Percentiles rank a stretch among this genome's conserved stretches.
Evolutionary conservation across 2,113 vertebrate species (phyloP).

Genomic region (Taxidea taxus): DNA sequence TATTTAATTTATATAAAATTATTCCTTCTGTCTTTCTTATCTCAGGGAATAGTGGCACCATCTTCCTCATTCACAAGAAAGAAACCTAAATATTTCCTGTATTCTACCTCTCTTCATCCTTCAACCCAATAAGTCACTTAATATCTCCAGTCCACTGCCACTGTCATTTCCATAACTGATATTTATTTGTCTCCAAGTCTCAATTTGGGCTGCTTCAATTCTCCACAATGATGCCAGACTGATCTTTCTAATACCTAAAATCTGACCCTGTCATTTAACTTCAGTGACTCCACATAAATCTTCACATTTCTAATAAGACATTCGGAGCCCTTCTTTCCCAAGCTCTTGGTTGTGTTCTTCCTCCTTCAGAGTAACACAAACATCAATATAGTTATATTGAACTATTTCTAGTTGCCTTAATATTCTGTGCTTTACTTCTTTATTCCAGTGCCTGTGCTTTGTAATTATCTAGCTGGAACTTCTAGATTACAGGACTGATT

Average conservation of each 20-base stretch:
- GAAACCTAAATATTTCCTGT: background rate
- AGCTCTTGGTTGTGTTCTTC: background rate
- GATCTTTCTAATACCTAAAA: constrained; percentile 12
- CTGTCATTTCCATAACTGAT: background rate
- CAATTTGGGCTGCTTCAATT: background rate
- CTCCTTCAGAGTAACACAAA: background rate
- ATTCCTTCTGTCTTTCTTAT: background rate
- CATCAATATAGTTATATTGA: background rate
- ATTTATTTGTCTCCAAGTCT: background rate
- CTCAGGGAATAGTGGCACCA: background rate
- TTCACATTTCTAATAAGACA: background rate
- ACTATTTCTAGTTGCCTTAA: background rate
- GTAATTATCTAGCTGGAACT: background rate
- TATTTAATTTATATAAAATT: background rate
- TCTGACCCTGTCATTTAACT: background rate
- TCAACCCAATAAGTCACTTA: background rate
- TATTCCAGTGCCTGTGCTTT: background rate
- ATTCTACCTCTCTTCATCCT: background rate
- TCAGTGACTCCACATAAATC: background rate
- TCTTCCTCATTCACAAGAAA: background rate
- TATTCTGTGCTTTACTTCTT: background rate
- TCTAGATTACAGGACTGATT: background rate
- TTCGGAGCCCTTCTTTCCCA: background rate
- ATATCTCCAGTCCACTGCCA: background rate
- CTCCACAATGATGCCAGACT: background rate